Evolutionary conservation across 2,888 invertebrate species (phyloP), one percentile per base, ranked within the genome.

Genomic region (Noctua janthina): DNA sequence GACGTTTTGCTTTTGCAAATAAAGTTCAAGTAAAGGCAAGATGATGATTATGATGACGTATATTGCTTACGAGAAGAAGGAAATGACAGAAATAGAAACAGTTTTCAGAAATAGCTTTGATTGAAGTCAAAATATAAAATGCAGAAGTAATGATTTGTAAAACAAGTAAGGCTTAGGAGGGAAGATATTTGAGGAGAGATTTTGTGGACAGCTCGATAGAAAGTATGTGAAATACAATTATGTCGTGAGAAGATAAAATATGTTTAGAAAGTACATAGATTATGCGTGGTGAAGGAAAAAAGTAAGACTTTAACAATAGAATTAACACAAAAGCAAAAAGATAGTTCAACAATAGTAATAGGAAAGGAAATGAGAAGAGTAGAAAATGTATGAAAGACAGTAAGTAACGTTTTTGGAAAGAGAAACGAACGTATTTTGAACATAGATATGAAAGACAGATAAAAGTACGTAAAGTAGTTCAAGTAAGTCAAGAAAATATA

Each of bases 201-300:
- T 51, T 68, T 51, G 6, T 7, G 13, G 3, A 35, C 56, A 81
- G 46, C 49, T 15, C 8, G 66, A 75, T 8, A 39, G 15, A 0
- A 59, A 56, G 13, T 81, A 23, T 73, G 51, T 23, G 17, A 49
- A 74, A 74, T 49, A 66, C 11, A 49, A 13, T 23, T 49, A 67
- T 66, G 49, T 20, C 2, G 20, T 56, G 39, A 13, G 29, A 39
- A 23, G 17, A 10, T 15, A 54, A 82, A 20, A 54, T 13, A 76
- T 17, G 13, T 68, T 46, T 2, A 4, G 2, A 59, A 66, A n/a
- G 43, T 43, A 43, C 39, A 23, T 20, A 73, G n/a, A 39, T 10
- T 4, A 29, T 7, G 8, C 29, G 15, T 29, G n/a, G 20, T 75
- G 15, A 51, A 17, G 51, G 13, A 75, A 51, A 13, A 67, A 35